Conservation (phyloP, 2,888 invertebrate species). For the Athalia cordata region DNA sequence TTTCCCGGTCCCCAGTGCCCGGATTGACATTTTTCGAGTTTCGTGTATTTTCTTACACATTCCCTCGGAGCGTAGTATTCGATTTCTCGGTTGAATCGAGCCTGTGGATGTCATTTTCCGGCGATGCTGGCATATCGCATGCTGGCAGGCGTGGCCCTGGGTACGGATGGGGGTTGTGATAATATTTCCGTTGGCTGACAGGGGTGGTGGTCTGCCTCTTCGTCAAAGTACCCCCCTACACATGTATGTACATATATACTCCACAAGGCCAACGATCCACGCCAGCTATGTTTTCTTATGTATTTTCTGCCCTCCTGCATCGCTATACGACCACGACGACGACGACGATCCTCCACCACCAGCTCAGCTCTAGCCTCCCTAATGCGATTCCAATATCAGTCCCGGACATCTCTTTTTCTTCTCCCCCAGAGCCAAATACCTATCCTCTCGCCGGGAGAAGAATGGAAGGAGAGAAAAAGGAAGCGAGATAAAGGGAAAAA, state of each 20-base stretch:
- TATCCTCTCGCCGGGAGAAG: conserved; percentile 27
- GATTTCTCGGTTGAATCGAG: conserved; percentile 35
- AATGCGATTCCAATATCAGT: conserved; percentile 69
- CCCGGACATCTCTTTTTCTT: conserved; percentile 58
- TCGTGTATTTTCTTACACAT: background rate
- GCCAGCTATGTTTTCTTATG: no score
- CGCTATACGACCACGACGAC: no score
- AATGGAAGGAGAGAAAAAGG: conserved; percentile 47
- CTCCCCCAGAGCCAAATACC: conserved; percentile 13
- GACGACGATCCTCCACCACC: background rate
- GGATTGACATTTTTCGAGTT: no score
- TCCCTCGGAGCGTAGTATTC: conserved; percentile 13
- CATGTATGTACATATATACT: background rate
- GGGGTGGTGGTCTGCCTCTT: conserved; percentile 42
- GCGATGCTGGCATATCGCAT: conserved; percentile 35
- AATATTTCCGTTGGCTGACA: conserved; percentile 46
- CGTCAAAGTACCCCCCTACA: conserved; percentile 3
- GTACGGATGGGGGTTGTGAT: conserved; percentile 41
- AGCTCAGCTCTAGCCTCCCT: conserved; percentile 56
- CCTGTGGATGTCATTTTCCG: conserved; percentile 42
- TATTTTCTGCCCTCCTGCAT: no score
- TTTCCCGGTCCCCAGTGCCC: no score
- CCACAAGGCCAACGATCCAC: background rate
- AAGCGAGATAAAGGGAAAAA: conserved; percentile 16
- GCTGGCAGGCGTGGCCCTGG: conserved; percentile 46